Percentiles rank a stretch among this genome's conserved stretches.
phyloP scores from a whole-genome alignment of 1,140 invertebrate species.

The Nymphalis io region DNA sequence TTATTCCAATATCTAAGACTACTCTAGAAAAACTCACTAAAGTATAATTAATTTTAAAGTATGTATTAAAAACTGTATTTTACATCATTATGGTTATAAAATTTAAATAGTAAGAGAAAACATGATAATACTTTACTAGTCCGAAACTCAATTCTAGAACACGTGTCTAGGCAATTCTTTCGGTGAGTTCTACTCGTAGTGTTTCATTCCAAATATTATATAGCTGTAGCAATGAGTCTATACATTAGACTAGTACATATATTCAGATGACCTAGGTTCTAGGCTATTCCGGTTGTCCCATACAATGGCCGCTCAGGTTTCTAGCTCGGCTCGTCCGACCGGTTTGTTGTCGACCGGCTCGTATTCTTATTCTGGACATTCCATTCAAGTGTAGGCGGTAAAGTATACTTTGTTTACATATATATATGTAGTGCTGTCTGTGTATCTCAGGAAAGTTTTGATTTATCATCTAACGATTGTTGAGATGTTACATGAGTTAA shows the following conservation, averaged over 20 bases:
- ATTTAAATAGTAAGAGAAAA: no score
- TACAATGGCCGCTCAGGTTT: constrained; percentile 60
- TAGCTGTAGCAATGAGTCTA: no score
- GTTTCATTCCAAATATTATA: no score
- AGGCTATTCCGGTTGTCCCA: constrained; percentile 40
- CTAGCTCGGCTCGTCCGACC: constrained; percentile 49
- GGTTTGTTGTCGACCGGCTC: constrained; percentile 34
- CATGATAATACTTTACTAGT: no score
- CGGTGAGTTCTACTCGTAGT: no score
- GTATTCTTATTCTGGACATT: constrained; percentile 41
- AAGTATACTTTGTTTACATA: not conserved
- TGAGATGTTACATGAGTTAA: not conserved
- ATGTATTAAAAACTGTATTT: no score
- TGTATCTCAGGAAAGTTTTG: not conserved
- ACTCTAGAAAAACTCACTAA: no score
- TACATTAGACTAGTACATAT: constrained; percentile 1
- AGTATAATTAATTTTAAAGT: no score
- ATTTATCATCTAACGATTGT: not conserved
- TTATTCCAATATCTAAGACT: no score
- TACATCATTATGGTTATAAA: no score
- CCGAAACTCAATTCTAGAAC: no score
- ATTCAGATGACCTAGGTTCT: constrained; percentile 45
- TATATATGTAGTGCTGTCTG: not conserved
- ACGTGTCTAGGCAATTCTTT: no score
- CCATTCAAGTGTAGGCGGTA: constrained; percentile 9